Percentiles rank a stretch among this genome's conserved stretches.
phyloP scores from a whole-genome alignment of 2,888 invertebrate species.

The Julus scanicus region DNA sequence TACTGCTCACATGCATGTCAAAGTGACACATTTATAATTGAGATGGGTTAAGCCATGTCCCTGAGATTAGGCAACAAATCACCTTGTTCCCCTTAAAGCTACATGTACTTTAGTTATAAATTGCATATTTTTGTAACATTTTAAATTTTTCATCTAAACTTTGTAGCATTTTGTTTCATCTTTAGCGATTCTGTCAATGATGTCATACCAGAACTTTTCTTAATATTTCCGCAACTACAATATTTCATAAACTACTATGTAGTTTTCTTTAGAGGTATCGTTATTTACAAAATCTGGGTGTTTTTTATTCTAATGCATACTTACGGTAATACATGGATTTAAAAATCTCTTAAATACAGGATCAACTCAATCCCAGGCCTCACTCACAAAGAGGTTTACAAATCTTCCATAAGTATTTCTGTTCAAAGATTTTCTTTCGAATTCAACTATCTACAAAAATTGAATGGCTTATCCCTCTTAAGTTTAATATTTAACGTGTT shows the following conservation, averaged over 20 bases:
- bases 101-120: no score
- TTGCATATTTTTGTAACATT: no score
- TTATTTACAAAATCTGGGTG: not conserved
- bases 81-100: no score
- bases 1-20: no score
- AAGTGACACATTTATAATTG: no score
- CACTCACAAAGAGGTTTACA: not conserved
- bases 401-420: not conserved
- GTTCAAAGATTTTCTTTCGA: not conserved
- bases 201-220: no score
- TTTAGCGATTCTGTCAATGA: no score
- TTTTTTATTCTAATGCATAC: not conserved
- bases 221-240: no score
- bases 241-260: no score
- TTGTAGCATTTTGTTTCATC: not conserved
- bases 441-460: not conserved
- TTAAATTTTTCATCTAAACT: no score
- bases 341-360: not conserved
- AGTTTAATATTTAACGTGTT: not conserved
- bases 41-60: no score
- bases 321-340: not conserved
- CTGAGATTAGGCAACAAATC: no score
- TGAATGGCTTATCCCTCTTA: not conserved
- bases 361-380: not conserved
- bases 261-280: not conserved